phyloP scores from a whole-genome alignment of 64 coral and sea anemone genomes.

The Dendrophyllia cribrosa region DNA sequence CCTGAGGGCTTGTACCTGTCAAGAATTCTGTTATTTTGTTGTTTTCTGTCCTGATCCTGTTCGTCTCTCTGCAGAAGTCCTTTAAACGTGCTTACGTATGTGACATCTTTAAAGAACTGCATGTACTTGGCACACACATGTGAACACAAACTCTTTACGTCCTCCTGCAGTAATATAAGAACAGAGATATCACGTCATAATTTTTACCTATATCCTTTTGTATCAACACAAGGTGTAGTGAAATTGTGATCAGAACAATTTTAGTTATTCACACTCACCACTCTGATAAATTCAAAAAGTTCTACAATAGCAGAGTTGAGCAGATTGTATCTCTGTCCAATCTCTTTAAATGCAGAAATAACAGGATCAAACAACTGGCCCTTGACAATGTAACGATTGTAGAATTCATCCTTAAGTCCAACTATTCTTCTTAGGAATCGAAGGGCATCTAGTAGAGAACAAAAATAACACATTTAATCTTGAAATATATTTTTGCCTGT shows the following conservation, averaged over 20 bases:
- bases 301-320: conserved; percentile 97
- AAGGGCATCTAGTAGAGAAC: conserved; percentile 72
- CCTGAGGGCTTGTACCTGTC: conserved; percentile 61
- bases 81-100: conserved; percentile 96
- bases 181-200: neutral
- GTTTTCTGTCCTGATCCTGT: conserved; percentile 91
- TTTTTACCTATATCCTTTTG: no score
- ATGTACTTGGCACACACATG: conserved; percentile 88
- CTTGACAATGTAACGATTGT: conserved; percentile 99
- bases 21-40: conserved; percentile 79
- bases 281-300: conserved; percentile 97
- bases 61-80: conserved; percentile 90
- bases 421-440: conserved; percentile 96
- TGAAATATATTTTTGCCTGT: neutral
- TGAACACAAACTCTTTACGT: conserved; percentile 89
- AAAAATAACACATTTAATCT: neutral
- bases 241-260: no score
- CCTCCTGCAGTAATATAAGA: conserved; percentile 72
- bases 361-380: conserved; percentile 96
- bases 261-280: conserved; percentile 63
- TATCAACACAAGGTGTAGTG: no score
- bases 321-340: conserved; percentile 97
- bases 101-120: conserved; percentile 87
- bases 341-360: conserved; percentile 86
- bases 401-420: conserved; percentile 98